A percentile compares a stretch with the other conserved stretches of the same genome.
Evolutionary conservation across 1,140 invertebrate genomes (phyloP).

Genomic region (Mamestra configurata): DNA sequence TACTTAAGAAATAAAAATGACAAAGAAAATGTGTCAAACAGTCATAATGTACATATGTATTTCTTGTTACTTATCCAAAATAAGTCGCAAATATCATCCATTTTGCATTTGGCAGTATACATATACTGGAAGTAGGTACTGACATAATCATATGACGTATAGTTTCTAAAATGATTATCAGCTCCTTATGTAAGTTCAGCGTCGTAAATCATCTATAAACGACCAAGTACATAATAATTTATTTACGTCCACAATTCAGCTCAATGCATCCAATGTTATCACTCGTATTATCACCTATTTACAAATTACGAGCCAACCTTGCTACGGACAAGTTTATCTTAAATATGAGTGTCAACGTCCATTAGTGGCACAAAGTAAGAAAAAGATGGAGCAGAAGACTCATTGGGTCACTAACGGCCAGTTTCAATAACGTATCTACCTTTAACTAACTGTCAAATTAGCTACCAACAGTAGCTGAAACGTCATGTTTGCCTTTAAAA

Average conservation of each 20-base stretch:
- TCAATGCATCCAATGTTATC: slow-evolving; percentile 22
- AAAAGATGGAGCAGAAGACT: slow-evolving; percentile 8
- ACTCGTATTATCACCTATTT: slow-evolving; percentile 12
- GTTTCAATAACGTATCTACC: too few relatives aligned
- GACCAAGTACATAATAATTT: slow-evolving; percentile 17
- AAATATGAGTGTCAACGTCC: slow-evolving; percentile 41
- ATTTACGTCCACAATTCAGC: slow-evolving; percentile 20
- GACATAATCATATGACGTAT: background rate
- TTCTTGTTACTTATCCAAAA: too few relatives aligned
- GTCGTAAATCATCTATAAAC: slow-evolving; percentile 3
- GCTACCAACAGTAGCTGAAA: too few relatives aligned
- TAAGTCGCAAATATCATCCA: too few relatives aligned
- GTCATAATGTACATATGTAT: too few relatives aligned
- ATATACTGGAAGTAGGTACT: too few relatives aligned
- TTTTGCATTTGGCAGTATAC: too few relatives aligned
- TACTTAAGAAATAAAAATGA: too few relatives aligned
- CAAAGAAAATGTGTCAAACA: too few relatives aligned
- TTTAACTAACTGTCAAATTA: too few relatives aligned
- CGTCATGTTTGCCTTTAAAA: too few relatives aligned
- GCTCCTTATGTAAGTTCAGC: slow-evolving; percentile 2
- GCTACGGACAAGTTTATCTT: slow-evolving; percentile 27
- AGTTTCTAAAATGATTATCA: background rate
- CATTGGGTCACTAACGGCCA: too few relatives aligned
- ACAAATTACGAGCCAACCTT: slow-evolving; percentile 40
- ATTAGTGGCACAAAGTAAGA: background rate